phyloP scores from a whole-genome alignment of 2,888 invertebrate species.

The Mimas tiliae region DNA sequence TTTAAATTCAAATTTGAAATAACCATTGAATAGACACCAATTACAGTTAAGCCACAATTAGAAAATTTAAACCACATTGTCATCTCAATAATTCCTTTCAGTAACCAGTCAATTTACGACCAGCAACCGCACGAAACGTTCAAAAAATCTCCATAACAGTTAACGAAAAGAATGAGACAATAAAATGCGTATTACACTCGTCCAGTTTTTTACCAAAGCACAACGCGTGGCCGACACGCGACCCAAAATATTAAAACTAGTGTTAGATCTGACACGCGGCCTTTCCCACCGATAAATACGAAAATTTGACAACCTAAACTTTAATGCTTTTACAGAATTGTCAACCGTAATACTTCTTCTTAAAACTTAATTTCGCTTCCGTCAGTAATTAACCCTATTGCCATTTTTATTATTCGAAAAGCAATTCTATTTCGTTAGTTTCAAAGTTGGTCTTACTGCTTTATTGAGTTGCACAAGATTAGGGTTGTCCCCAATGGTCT shows the following conservation, averaged over 20 bases:
- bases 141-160: constrained; percentile 70
- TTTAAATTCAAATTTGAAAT: constrained; percentile 5
- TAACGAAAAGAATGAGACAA: constrained; percentile 79
- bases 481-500: constrained; percentile 75
- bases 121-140: constrained; percentile 71
- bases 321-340: constrained; percentile 41
- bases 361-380: constrained; percentile 37
- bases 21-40: not conserved
- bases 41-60: constrained; percentile 15
- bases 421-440: constrained; percentile 29
- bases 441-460: not conserved
- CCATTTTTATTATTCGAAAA: constrained; percentile 33
- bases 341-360: constrained; percentile 29
- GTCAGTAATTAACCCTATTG: not conserved
- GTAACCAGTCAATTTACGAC: constrained; percentile 33
- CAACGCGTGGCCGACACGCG: constrained; percentile 73
- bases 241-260: constrained; percentile 82
- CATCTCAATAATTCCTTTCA: constrained; percentile 13
- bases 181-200: constrained; percentile 80
- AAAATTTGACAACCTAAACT: constrained; percentile 73
- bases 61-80: constrained; percentile 30
- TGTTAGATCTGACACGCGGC: constrained; percentile 84
- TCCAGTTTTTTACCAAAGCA: constrained; percentile 82
- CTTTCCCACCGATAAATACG: constrained; percentile 84
- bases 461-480: constrained; percentile 39